A percentile compares a stretch with the other conserved stretches of the same genome.
Conservation (phyloP, 2,797 vertebrate genomes). For the Cryptoblepharus egeriae region DNA sequence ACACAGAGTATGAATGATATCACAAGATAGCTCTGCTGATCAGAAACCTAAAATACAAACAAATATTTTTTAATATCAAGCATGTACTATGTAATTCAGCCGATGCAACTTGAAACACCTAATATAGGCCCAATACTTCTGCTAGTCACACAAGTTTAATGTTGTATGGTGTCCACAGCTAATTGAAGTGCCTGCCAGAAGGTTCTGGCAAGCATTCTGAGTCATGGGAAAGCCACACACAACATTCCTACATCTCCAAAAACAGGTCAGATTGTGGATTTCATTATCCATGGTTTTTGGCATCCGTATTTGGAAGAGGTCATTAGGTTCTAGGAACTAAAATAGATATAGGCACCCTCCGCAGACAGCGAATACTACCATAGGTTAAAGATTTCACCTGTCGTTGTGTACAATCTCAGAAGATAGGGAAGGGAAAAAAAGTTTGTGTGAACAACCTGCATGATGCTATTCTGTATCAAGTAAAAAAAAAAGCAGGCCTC, state of each 20-base stretch:
- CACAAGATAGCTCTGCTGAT: conserved; percentile 93
- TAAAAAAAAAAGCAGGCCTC: no score
- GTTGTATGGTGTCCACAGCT: no score
- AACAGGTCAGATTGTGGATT: no score
- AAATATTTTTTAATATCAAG: conserved; percentile 9
- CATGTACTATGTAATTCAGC: not conserved
- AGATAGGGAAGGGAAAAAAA: not conserved
- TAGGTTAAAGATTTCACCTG: no score
- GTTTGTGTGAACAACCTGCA: not conserved
- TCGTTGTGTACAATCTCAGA: not conserved
- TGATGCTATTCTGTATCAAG: not conserved
- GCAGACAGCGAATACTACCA: not conserved
- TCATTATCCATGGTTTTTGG: no score
- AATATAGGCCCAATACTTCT: no score
- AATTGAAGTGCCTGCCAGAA: no score
- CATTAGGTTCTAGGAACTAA: no score
- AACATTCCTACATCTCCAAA: no score
- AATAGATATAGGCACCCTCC: not conserved
- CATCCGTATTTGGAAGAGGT: not conserved
- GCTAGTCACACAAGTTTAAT: no score
- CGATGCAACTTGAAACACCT: not conserved
- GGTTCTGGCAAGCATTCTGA: no score
- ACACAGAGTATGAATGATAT: conserved; percentile 90
- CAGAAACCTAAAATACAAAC: conserved; percentile 85
- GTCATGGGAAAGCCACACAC: no score